Base-by-base conservation (phyloP, 2,797 vertebrate species). In the Hyperoplus immaculatus region DNA sequence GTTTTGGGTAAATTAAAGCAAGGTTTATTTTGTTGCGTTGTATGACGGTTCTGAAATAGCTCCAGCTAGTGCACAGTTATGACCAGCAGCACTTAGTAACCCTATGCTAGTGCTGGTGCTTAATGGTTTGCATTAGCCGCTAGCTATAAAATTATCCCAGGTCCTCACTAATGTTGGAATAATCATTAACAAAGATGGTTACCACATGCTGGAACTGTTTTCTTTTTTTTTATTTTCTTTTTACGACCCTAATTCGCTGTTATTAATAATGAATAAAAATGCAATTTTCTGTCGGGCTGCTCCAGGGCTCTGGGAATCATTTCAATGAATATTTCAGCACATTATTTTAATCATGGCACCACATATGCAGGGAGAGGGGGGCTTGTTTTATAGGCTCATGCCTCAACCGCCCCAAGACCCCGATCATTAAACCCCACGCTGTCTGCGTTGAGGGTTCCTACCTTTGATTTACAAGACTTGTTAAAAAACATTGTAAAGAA, bases 261-360 rank as follows among this genome's bases (percentile, higher is more conserved):
- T 99, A 98, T 99, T 98, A 99, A 99, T 99, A 99, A 99, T 99
- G 96, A 97, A 99, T 99, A 98, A 97, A 98, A 98, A 95, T 93
- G 95, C 96, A 96, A 96, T 99, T 97, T 98, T 97, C 96, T 96
- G 83, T 88, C 89, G 95, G 96, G 94, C 97, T 95, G 96, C 96
- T 97, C 83, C 84, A 94, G 96, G 97, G 96, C 95, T 88, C 92
- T 86, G 96, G 96, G 97, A 98, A 97, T 97, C 96, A 97, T 96
- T 97, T 96, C 96, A 96, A 98, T 99, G 97, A 99, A 99, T 99
- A 99, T 99, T 99, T 99, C 96, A 99, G 94, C 96, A 96, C 96
- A 95, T 98, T 98, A 98, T 99, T 99, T 99, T 98, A 99, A 99
- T 99, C 97, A 97, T 95, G 95, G 93, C 94, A 95, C 90, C 90